Base-by-base conservation (phyloP, 2,888 invertebrate genomes). In the Eutolmus rufibarbis region DNA sequence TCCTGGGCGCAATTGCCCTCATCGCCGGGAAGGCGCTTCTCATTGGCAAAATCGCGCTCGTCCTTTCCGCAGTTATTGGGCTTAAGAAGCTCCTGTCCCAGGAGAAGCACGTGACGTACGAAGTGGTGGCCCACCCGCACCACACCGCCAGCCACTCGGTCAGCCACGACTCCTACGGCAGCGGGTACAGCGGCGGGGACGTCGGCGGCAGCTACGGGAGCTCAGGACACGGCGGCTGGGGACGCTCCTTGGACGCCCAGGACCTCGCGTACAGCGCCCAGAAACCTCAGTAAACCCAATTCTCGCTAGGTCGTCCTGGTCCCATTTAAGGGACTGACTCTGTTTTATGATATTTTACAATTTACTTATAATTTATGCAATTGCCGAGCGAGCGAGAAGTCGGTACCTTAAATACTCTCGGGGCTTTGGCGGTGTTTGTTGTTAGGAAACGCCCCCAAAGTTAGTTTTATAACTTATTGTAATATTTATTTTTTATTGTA, bases 91-190 rank as follows among this genome's bases (percentile, higher is more conserved):
- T 97, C 84, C 92, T 97, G 89, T 95, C 96, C 1, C 95, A 96
- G 91, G 96, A 96, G 93, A 97, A 97, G 91, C 97, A 97, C 91
- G 97, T 97, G 89, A 97, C 97, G 5, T 97, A 97, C 91, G 97
- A 97, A 91, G 97, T 97, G 51, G 96, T 97, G 0, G 95, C 96
- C 0, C 97, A 97, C 92, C 97, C 97, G 86, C 97, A 97, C 90
- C 96, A 97, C 92, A 94, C 95, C 88, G 94, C 95, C 89, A 94
- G 95, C 90, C 95, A 95, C 91, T 94, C 95, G 88, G 94, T 95
- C 88, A 94, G 95, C 87, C 95, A 96, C 89, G 96, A 96, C 88
- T 93, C 94, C 43, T 94, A 94, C 89, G 93, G 94, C 87, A 93
- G 91, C 40, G 92, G 93, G 89, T 94, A 94, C n/a, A 93, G 93